phyloP scores from a whole-genome alignment of 2,888 invertebrate genomes.

The Drosophila subsilvestris region DNA sequence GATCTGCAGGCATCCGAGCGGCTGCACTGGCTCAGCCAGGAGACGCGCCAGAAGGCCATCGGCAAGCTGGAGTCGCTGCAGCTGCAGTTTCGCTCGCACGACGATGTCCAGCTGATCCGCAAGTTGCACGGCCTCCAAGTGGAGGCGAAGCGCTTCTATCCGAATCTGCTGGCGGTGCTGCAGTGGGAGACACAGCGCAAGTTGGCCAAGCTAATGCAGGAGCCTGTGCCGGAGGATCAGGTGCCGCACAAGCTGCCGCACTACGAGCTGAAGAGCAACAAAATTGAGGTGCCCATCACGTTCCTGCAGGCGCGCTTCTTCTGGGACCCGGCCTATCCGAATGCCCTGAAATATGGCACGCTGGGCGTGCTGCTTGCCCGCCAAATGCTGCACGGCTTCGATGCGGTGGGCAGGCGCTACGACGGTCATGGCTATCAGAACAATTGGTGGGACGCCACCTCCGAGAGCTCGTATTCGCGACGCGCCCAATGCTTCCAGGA shows the following conservation, averaged over 20 bases:
- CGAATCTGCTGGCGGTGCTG: constrained; percentile 70
- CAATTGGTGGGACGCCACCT: constrained; percentile 78
- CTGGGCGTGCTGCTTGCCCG: constrained; percentile 79
- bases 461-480: constrained; percentile 65
- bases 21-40: constrained; percentile 73
- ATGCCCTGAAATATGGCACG: constrained; percentile 77
- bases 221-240: constrained; percentile 60
- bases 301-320: constrained; percentile 81
- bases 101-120: constrained; percentile 57
- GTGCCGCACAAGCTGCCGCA: constrained; percentile 68
- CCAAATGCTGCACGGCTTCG: constrained; percentile 81
- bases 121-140: constrained; percentile 64
- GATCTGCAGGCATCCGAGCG: constrained; percentile 73
- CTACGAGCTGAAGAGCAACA: constrained; percentile 73
- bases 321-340: constrained; percentile 80
- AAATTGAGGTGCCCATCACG: constrained; percentile 76
- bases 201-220: constrained; percentile 62
- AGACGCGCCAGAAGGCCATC: constrained; percentile 74
- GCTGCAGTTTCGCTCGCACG: constrained; percentile 65
- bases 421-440: constrained; percentile 77
- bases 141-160: constrained; percentile 66
- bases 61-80: constrained; percentile 74
- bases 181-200: constrained; percentile 71
- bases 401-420: constrained; percentile 75
- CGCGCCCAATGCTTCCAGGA: constrained; percentile 76